Percentiles rank a stretch among this genome's conserved stretches.
phyloP scores from a whole-genome alignment of 2,888 invertebrate genomes.

The Andricus curvator region DNA sequence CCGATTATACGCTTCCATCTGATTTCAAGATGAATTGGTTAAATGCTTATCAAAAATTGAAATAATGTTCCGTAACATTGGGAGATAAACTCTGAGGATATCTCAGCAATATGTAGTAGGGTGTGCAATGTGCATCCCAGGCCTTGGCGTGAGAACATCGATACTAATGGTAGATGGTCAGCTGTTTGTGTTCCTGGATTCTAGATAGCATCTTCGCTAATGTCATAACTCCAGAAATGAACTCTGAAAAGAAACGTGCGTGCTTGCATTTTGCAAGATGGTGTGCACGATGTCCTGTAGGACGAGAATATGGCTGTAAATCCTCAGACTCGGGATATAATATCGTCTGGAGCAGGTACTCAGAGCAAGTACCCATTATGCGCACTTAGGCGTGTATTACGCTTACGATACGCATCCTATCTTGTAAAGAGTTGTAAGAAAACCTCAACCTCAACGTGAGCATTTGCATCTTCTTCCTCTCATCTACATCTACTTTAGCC shows the following conservation, averaged over 20 bases:
- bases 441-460: slow-evolving; percentile 42
- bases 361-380: slow-evolving; percentile 47
- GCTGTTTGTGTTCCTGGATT: slow-evolving; percentile 66
- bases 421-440: slow-evolving; percentile 36
- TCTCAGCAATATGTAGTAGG: slow-evolving; percentile 65
- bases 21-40: background rate
- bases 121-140: slow-evolving; percentile 47
- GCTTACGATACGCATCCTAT: slow-evolving; percentile 43
- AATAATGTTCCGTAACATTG: slow-evolving; percentile 6
- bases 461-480: slow-evolving; percentile 44
- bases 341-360: slow-evolving; percentile 6
- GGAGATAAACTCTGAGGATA: slow-evolving; percentile 50
- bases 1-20: background rate
- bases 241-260: slow-evolving; percentile 46
- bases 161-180: slow-evolving; percentile 70
- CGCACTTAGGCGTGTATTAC: slow-evolving; percentile 47
- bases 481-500: background rate
- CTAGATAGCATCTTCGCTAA: slow-evolving; percentile 68
- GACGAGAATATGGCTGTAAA: slow-evolving; percentile 21
- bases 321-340: background rate
- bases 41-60: background rate
- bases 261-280: slow-evolving; percentile 22
- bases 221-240: slow-evolving; percentile 69
- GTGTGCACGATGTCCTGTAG: slow-evolving; percentile 10
- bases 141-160: slow-evolving; percentile 70